Evolutionary conservation across 2,888 invertebrate species (phyloP), one percentile per base, ranked within the genome.

Genomic region (Cataglyphis cursor): DNA sequence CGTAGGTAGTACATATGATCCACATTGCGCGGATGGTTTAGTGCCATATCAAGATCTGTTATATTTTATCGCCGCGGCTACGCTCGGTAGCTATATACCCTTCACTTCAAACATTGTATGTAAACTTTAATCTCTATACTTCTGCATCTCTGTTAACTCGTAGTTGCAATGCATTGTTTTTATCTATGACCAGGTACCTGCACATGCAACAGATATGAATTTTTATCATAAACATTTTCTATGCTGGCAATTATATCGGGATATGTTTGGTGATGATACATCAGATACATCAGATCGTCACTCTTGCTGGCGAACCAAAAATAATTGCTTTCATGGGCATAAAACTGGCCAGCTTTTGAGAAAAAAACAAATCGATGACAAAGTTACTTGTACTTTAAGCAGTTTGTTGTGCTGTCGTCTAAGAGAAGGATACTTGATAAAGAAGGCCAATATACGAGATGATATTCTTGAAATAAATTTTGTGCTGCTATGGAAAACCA

Each of bases 21-120:
- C 97, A 3, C 96, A 96, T 90, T 96, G 96, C 82, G 96, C 96
- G 86, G 96, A 97, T 86, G 97, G 97, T 24, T 96, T 97, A 90
- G 96, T 97, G 24, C 96, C 97, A 28, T 97, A 97, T 93, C 96
- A 96, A 66, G 97, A 98, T 93, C 95, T 98, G 78, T 96, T 98
- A 95, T 96, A 96, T 92, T 98, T 97, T 94, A 96, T 98, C 88
- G 96, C 98, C 57, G 96, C 96, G 83, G 97, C 97, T 28, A 98
- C 98, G 6, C 96, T 97, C 92, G 98, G 98, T 81, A 96, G 96
- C 82, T 97, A 96, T 93, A 95, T 97, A 93, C 96, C 96, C 74
- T 95, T 95, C 73, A 95, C 96, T 90, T 96, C 96, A 64, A 94
- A 95, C 89, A 88, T 93, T 86, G 96, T 96, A 95, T 93, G 95